Conservation (phyloP, 2,888 invertebrate species). For the Abscondita cerata region DNA sequence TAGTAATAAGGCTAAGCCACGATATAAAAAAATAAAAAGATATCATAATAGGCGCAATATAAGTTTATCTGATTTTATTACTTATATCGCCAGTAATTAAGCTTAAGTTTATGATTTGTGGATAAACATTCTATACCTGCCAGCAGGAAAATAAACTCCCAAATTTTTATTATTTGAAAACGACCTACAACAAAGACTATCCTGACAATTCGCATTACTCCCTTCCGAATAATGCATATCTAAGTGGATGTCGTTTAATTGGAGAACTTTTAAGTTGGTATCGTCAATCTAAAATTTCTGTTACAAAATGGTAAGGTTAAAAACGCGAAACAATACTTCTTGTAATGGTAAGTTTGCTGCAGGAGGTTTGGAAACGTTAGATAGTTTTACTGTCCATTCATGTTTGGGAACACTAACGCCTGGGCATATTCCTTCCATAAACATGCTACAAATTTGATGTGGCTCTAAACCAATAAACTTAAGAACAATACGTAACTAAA, state of each 20-base stretch:
- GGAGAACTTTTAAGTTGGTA: constrained; percentile 81
- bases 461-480: not conserved
- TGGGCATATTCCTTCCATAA: not conserved
- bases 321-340: not conserved
- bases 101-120: too few species aligned
- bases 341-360: too few species aligned
- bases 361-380: not conserved
- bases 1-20: too few species aligned
- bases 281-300: not conserved
- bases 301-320: too few species aligned
- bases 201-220: constrained; percentile 89
- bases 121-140: constrained; percentile 63
- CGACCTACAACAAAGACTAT: constrained; percentile 90
- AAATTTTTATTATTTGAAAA: constrained; percentile 78
- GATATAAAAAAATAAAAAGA: too few species aligned
- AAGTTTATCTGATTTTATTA: too few species aligned
- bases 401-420: not conserved
- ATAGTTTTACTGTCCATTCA: not conserved
- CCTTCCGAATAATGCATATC: constrained; percentile 91
- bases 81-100: too few species aligned
- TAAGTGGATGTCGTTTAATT: constrained; percentile 94
- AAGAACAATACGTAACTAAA: not conserved
- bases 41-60: too few species aligned
- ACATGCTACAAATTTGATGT: not conserved
- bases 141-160: constrained; percentile 73